Evolutionary conservation across 2,888 invertebrate genomes (phyloP).

Genomic region (Sminthurides aquaticus): DNA sequence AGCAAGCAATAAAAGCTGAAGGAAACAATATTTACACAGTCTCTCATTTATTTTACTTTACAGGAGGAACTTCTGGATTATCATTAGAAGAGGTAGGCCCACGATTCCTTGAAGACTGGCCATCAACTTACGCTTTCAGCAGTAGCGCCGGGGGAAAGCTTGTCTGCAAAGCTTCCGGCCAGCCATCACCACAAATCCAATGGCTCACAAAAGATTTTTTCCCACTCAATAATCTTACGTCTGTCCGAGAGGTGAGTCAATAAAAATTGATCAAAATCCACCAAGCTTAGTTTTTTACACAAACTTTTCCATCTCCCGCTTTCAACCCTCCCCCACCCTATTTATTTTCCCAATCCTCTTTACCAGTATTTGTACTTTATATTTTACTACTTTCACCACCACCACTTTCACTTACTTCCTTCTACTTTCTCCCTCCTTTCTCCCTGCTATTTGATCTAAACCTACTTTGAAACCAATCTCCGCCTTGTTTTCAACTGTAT

Average conservation of each 20-base stretch:
- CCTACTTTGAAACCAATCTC: too few relatives aligned
- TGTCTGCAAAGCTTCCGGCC: conserved; percentile 36
- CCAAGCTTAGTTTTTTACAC: conserved; percentile 3
- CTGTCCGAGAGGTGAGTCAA: conserved; percentile 38
- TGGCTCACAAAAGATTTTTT: conserved; percentile 42
- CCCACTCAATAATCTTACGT: conserved; percentile 39
- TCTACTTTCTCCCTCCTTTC: not conserved
- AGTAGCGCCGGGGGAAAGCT: conserved; percentile 37
- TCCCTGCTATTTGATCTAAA: not conserved
- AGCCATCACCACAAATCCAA: conserved; percentile 38
- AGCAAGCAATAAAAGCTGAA: too few relatives aligned
- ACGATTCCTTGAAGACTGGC: conserved; percentile 42
- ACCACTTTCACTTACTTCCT: not conserved
- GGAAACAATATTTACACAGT: too few relatives aligned
- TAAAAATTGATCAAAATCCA: not conserved
- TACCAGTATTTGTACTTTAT: not conserved
- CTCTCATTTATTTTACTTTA: too few relatives aligned
- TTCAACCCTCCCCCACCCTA: too few relatives aligned
- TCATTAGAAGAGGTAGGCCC: conserved; percentile 42
- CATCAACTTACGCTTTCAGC: conserved; percentile 35
- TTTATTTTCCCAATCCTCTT: not conserved
- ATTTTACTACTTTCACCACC: too few relatives aligned
- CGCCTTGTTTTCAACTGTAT: too few relatives aligned
- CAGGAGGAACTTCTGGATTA: conserved; percentile 18
- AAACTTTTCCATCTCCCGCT: conserved; percentile 6